Evolutionary conservation across 2,888 invertebrate species (phyloP).

Genomic region (Polydrusus tereticollis): DNA sequence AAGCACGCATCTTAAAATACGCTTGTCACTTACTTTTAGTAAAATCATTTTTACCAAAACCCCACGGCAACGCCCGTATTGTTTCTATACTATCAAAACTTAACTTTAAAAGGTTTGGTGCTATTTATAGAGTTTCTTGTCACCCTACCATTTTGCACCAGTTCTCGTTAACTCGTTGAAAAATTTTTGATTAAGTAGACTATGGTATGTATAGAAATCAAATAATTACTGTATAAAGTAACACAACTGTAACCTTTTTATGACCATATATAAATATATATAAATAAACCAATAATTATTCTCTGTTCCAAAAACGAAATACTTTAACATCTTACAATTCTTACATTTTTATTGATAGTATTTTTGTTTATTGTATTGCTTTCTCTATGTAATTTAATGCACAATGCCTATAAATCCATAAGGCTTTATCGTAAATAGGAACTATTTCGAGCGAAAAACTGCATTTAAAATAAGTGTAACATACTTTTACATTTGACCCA

Average conservation of each 20-base stretch:
- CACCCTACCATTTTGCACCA: conserved; percentile 44
- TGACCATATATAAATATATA: not conserved
- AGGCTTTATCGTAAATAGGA: conserved; percentile 29
- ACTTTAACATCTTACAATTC: too few species aligned
- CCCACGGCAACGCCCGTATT: conserved; percentile 13
- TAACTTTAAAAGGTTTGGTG: conserved; percentile 8
- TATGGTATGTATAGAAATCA: conserved; percentile 23
- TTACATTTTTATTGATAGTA: too few species aligned
- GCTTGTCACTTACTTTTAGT: conserved; percentile 34
- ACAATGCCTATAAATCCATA: not conserved
- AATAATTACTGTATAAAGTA: not conserved
- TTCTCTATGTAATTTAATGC: conserved; percentile 6
- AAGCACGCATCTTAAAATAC: not conserved
- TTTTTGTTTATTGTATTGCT: not conserved
- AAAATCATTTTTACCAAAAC: conserved; percentile 38
- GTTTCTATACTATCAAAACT: conserved; percentile 15
- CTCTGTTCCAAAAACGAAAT: too few species aligned
- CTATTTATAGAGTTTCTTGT: conserved; percentile 41
- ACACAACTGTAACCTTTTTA: not conserved
- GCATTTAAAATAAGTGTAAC: conserved; percentile 36
- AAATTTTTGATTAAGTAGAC: not conserved
- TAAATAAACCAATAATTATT: too few species aligned
- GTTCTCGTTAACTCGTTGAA: conserved; percentile 23
- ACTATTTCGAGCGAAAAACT: conserved; percentile 1
- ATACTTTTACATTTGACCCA: conserved; percentile 49